Evolutionary conservation across 2,797 vertebrate species (phyloP).

Genomic region (Hypotaenidia okinawae): DNA sequence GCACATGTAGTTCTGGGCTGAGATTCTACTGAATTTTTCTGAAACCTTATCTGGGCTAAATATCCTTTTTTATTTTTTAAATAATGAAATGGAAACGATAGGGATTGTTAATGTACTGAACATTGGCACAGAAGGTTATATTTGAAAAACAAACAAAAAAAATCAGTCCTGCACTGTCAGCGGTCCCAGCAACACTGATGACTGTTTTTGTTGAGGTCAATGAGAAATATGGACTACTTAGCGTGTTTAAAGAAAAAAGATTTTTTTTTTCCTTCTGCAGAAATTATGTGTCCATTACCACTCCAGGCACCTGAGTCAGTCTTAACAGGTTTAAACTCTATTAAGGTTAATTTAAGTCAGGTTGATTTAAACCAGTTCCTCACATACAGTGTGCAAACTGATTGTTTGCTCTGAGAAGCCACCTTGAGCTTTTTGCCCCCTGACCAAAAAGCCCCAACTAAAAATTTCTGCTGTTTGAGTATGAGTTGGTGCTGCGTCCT

Average conservation of each 20-base stretch:
- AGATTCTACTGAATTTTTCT: background rate
- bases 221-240: background rate
- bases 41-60: background rate
- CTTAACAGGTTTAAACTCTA: background rate
- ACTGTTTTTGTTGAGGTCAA: background rate
- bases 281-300: background rate
- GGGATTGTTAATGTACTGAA: background rate
- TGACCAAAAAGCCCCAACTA: background rate
- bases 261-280: rapidly evolving
- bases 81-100: rapidly evolving
- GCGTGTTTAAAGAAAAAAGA: background rate
- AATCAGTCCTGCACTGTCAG: rapidly evolving
- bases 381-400: background rate
- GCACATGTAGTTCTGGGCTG: background rate
- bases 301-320: background rate
- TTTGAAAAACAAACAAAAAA: background rate
- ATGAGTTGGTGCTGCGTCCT: background rate
- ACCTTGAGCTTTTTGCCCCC: background rate
- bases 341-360: background rate
- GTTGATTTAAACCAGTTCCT: background rate
- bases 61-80: background rate
- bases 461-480: background rate
- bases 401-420: background rate
- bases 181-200: background rate
- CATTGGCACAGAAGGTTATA: background rate